These are phyloP conservation scores for Sternotherus odoratus DNA, from an alignment of 2,797 vertebrate genomes.

Conservation along the genomic window DNA sequence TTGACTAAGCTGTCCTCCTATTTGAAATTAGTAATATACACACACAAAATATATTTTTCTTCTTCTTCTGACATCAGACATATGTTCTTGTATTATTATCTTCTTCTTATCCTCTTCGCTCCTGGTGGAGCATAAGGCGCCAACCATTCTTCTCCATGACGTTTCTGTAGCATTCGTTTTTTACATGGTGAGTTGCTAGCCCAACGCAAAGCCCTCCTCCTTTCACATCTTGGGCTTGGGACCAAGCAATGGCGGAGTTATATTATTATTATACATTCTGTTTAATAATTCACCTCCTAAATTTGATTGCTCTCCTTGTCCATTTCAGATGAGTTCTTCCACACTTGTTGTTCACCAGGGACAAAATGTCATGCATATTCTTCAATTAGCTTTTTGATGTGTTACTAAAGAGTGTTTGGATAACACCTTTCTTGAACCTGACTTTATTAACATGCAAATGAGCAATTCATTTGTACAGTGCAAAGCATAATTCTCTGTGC, in stretches of 20 bases:
- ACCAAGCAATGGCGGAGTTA: too few relatives aligned
- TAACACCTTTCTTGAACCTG: background rate
- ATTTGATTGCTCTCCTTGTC: conserved; percentile 2
- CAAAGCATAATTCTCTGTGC: background rate
- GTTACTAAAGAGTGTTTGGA: background rate
- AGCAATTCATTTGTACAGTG: background rate
- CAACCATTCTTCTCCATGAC: too few relatives aligned
- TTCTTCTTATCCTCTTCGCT: too few relatives aligned
- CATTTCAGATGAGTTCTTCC: background rate
- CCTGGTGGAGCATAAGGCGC: too few relatives aligned
- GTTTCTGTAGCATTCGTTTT: too few relatives aligned
- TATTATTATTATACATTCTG: background rate
- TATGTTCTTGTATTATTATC: background rate
- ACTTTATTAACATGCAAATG: background rate
- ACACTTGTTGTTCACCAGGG: conserved; percentile 20
- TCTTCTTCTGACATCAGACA: conserved; percentile 4
- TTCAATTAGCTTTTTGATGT: background rate
- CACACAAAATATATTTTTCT: conserved; percentile 35
- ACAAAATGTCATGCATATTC: background rate
- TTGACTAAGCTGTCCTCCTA: background rate
- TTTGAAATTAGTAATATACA: conserved; percentile 3
- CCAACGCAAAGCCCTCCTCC: too few relatives aligned
- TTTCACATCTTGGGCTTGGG: too few relatives aligned
- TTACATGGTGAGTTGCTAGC: too few relatives aligned
- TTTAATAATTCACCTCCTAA: conserved; percentile 24